phyloP scores from a whole-genome alignment of 2,113 vertebrate species.

The Semnornis frantzii region DNA sequence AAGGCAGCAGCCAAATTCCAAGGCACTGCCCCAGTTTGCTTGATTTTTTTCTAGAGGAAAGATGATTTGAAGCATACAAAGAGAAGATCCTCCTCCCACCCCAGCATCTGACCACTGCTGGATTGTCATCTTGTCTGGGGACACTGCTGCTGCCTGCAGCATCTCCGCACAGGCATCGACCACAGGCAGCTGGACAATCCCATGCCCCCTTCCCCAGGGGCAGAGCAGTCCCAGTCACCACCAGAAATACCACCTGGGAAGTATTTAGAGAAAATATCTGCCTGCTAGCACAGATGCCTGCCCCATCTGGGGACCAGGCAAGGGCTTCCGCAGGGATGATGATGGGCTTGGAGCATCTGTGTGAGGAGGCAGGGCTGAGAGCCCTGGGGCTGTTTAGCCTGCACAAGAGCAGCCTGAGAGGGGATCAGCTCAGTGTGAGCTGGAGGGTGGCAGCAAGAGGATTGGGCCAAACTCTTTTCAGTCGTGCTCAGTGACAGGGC shows the following conservation, averaged over 20 bases:
- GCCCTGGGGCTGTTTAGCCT: no score
- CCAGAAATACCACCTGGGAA: background rate
- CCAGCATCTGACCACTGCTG: background rate
- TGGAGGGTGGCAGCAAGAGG: no score
- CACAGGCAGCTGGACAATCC: background rate
- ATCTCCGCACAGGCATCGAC: background rate
- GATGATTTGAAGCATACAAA: background rate
- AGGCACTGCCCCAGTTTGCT: background rate
- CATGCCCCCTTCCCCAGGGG: background rate
- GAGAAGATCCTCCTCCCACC: accelerated
- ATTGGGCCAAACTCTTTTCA: no score
- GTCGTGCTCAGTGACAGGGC: no score
- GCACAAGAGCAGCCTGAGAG: no score
- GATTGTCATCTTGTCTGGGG: background rate
- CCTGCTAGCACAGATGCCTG: background rate
- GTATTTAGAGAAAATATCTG: background rate
- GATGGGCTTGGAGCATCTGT: no score
- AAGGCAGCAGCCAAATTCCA: background rate
- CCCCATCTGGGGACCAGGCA: background rate
- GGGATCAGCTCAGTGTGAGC: no score
- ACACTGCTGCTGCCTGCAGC: background rate
- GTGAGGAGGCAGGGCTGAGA: no score
- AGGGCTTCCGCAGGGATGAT: background rate
- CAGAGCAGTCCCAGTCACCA: background rate
- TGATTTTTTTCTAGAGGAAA: background rate